A percentile compares a stretch with the other conserved stretches of the same genome.
These are phyloP conservation scores for Drosophila nasuta DNA, from an alignment of 1,140 invertebrate species.

Conservation along the genomic window DNA sequence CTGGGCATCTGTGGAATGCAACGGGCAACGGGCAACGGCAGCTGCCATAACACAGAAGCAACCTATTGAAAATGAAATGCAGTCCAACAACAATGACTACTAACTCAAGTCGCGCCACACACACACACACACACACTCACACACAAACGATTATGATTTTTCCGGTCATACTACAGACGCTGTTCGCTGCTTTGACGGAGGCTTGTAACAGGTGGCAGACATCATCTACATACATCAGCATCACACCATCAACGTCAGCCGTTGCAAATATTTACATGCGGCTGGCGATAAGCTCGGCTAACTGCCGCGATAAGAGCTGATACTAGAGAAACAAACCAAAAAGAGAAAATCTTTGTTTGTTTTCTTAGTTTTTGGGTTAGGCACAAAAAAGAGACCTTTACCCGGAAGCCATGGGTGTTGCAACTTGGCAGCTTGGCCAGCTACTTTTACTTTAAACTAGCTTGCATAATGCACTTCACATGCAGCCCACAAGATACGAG, in stretches of 20 bases:
- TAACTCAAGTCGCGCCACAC: no score
- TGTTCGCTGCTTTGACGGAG: background rate
- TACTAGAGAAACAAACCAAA: slow-evolving; percentile 12
- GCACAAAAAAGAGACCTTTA: slow-evolving; percentile 39
- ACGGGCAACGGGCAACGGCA: background rate
- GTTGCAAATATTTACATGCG: slow-evolving; percentile 71
- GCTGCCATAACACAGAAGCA: slow-evolving; percentile 18
- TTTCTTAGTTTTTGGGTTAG: slow-evolving; percentile 16
- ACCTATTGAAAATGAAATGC: slow-evolving; percentile 32
- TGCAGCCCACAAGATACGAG: background rate
- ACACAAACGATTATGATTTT: slow-evolving; percentile 26
- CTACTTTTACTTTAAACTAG: slow-evolving; percentile 70
- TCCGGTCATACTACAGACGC: background rate
- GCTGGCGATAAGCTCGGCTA: slow-evolving; percentile 41
- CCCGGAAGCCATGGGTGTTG: slow-evolving; percentile 67
- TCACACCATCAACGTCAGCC: slow-evolving; percentile 18
- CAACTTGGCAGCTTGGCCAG: slow-evolving; percentile 45
- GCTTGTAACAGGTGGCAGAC: background rate
- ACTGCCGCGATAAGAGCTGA: slow-evolving; percentile 29
- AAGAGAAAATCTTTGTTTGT: slow-evolving; percentile 14
- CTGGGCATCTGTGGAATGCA: slow-evolving; percentile 25
- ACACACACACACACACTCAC: background rate
- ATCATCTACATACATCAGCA: no score
- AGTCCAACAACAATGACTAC: slow-evolving; percentile 22
- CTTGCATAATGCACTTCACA: slow-evolving; percentile 40